Percentiles rank a stretch among this genome's conserved stretches.
phyloP scores from a whole-genome alignment of 2,888 invertebrate species.

The Ectemnius continuus region DNA sequence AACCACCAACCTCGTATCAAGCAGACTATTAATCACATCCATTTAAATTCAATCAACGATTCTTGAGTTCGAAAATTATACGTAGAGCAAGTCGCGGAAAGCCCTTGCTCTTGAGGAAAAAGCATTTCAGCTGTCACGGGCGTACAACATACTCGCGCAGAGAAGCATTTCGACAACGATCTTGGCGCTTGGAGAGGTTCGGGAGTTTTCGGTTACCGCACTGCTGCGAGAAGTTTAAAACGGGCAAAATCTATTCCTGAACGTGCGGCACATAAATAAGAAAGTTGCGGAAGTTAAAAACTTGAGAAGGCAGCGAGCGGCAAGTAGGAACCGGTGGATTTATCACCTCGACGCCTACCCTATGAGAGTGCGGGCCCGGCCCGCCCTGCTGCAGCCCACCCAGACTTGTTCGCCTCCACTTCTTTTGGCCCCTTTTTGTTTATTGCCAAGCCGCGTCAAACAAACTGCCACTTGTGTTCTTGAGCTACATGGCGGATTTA shows the following conservation, averaged over 20 bases:
- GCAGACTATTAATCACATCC: no score
- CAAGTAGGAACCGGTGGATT: slow-evolving; percentile 47
- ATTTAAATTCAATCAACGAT: no score
- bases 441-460: slow-evolving; percentile 50
- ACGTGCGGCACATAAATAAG: slow-evolving; percentile 75
- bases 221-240: slow-evolving; percentile 51
- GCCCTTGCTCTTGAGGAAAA: no score
- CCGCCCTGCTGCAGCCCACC: slow-evolving; percentile 10
- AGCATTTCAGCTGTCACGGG: no score
- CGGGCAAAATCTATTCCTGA: slow-evolving; percentile 72
- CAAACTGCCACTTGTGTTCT: slow-evolving; percentile 41
- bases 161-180: no score
- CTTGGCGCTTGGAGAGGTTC: no score
- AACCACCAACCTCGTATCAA: no score
- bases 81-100: no score
- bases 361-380: slow-evolving; percentile 12
- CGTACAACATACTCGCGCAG: no score
- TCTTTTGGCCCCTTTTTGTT: slow-evolving; percentile 52
- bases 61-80: no score
- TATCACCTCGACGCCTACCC: slow-evolving; percentile 53
- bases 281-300: slow-evolving; percentile 74
- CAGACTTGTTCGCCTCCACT: slow-evolving; percentile 13
- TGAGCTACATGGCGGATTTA: slow-evolving; percentile 52
- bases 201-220: slow-evolving; percentile 50
- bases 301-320: slow-evolving; percentile 57